Conservation (phyloP, 2,888 invertebrate genomes). For the Drosophila aldrichi region DNA sequence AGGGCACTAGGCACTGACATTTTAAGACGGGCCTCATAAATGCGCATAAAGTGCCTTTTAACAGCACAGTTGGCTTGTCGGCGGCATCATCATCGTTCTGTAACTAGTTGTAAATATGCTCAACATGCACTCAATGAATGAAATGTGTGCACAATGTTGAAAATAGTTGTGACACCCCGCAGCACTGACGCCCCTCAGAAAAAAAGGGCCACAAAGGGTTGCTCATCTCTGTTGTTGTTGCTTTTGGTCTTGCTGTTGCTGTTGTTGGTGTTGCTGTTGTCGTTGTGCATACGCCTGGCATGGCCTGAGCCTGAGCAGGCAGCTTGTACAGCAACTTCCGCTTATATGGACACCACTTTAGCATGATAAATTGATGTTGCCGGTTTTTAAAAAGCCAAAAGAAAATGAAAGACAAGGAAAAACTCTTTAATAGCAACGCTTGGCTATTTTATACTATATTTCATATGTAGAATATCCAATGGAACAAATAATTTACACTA, state of each 20-base stretch:
- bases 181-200: slow-evolving; percentile 4
- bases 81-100: slow-evolving; percentile 32
- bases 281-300: slow-evolving; percentile 63
- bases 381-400: slow-evolving; percentile 50
- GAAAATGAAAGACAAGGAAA: slow-evolving; percentile 35
- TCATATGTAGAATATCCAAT: not conserved
- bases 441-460: slow-evolving; percentile 19
- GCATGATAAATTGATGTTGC: slow-evolving; percentile 76
- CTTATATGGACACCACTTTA: slow-evolving; percentile 74
- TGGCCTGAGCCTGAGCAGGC: slow-evolving; percentile 42
- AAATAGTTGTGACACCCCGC: slow-evolving; percentile 70
- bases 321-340: slow-evolving; percentile 68
- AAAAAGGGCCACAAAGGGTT: slow-evolving; percentile 26
- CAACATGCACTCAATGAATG: slow-evolving; percentile 78
- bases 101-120: slow-evolving; percentile 76
- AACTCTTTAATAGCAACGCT: not conserved
- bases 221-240: slow-evolving; percentile 23
- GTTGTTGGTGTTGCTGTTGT: slow-evolving; percentile 20
- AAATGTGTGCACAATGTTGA: slow-evolving; percentile 79
- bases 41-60: slow-evolving; percentile 67
- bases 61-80: slow-evolving; percentile 41
- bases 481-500: not conserved
- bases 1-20: slow-evolving; percentile 42
- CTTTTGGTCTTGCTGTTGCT: slow-evolving; percentile 9
- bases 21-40: slow-evolving; percentile 69